These are phyloP conservation scores for Heliconius erato DNA, from an alignment of 2,888 invertebrate genomes.

Conservation along the genomic window DNA sequence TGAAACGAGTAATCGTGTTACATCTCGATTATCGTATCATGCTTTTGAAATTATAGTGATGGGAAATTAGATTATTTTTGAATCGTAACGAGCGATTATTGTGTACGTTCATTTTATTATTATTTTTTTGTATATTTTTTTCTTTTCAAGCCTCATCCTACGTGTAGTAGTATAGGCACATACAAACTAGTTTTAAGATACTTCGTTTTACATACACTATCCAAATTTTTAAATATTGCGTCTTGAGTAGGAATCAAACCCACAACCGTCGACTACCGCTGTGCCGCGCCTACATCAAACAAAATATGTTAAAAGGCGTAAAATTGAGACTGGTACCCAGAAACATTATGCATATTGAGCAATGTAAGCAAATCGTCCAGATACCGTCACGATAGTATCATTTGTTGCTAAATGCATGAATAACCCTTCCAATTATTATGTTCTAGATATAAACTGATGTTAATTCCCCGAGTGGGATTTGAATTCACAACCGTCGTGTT, in stretches of 20 bases:
- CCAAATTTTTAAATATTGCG: no score
- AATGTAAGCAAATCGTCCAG: background rate
- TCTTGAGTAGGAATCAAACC: background rate
- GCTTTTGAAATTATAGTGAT: slow-evolving; percentile 41
- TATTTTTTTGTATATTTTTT: background rate
- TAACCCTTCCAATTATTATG: background rate
- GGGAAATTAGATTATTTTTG: background rate
- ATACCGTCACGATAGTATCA: background rate
- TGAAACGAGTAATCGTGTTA: slow-evolving; percentile 41
- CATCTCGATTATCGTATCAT: slow-evolving; percentile 42
- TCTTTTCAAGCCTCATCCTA: no score
- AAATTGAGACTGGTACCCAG: background rate
- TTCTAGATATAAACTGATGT: background rate
- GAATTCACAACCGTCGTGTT: no score
- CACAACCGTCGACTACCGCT: background rate
- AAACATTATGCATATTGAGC: background rate
- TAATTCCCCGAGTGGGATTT: background rate
- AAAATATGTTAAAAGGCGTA: background rate
- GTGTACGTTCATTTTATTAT: background rate
- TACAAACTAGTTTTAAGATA: no score
- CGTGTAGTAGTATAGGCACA: no score
- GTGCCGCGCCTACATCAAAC: background rate
- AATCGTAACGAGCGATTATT: background rate
- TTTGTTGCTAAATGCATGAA: background rate
- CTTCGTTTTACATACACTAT: no score